Evolutionary conservation across 2,888 invertebrate species (phyloP), one percentile per base, ranked within the genome.

Genomic region (Hetaerina titia): DNA sequence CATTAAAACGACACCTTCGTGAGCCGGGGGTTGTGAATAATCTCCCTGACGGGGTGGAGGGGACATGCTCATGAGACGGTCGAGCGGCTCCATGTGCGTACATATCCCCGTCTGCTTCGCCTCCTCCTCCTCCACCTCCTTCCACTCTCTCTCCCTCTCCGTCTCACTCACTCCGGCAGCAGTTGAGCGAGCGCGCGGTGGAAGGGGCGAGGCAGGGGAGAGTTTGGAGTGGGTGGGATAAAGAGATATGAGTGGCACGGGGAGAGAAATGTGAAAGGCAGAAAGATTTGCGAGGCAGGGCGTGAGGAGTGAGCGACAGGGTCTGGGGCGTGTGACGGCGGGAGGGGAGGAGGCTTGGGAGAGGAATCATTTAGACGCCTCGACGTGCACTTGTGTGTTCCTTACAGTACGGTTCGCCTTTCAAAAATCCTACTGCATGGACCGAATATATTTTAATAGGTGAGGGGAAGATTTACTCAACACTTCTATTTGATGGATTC

Each of bases 1-100:
- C 92, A 92, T 92, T 92, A 92, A 92, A 92, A 74, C 69, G 92
- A 92, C 92, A 92, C 92, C 92, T 92, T 92, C 69, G 69, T 92
- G 69, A 45, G 56, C 69, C 25, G 31, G 92, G 90, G 90, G 45
- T 56, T 69, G 69, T 92, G 92, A 92, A 74, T 92, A 69, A 92
- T 92, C 92, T 92, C 31, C 69, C 19, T 56, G 8, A 56, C 45
- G 22, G 74, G 92, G 92, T 22, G 63, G 90, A 90, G 31, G 64
- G 64, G 90, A 90, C 90, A 31, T 90, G 45, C 63, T 69, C 90
- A 89, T 89, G 58, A 89, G 90, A 90, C 90, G 56, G 89, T 57
- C 89, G 56, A 56, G 57, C 57, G 22, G 56, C 74, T 69, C 45
- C 81, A n/a, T n/a, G 69, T 69, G 69, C 0, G 69, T 81, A 81